phyloP scores from a whole-genome alignment of 2,888 invertebrate genomes.

The Ophion costatus region DNA sequence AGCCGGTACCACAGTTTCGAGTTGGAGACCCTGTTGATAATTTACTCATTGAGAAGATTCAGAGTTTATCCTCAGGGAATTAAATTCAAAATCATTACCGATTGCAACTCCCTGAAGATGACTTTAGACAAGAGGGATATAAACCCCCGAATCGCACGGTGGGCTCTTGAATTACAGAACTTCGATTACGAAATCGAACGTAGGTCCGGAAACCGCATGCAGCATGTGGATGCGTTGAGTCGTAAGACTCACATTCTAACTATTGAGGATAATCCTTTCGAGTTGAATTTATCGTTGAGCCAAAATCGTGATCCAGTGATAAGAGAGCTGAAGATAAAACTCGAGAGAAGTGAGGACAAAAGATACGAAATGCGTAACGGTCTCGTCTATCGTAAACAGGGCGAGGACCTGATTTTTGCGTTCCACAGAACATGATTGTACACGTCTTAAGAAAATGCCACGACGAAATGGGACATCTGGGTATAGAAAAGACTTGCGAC shows the following conservation, averaged over 20 bases:
- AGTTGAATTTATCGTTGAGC: conserved; percentile 57
- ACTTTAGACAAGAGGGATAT: conserved; percentile 73
- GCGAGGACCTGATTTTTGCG: conserved; percentile 59
- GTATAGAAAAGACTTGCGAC: conserved; percentile 60
- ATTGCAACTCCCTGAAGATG: conserved; percentile 72
- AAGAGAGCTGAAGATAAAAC: conserved; percentile 23
- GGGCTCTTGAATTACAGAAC: no score
- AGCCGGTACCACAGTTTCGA: no score
- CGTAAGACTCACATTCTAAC: neutral
- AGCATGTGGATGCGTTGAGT: conserved; percentile 73
- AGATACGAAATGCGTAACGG: conserved; percentile 66
- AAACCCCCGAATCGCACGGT: conserved; percentile 73
- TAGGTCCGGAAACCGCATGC: conserved; percentile 67
- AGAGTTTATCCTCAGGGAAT: conserved; percentile 71
- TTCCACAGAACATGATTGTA: conserved; percentile 56
- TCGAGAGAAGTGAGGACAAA: conserved; percentile 47
- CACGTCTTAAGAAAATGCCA: no score
- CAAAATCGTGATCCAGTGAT: conserved; percentile 54
- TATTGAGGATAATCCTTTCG: conserved; percentile 43
- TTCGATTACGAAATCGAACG: conserved; percentile 70
- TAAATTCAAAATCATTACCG: conserved; percentile 73
- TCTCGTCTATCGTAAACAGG: conserved; percentile 64
- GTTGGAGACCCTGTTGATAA: no score
- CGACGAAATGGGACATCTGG: conserved; percentile 66
- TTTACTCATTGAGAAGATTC: conserved; percentile 70